Conservation (phyloP, 2,888 invertebrate species). For the Pemphredon lugubris region DNA sequence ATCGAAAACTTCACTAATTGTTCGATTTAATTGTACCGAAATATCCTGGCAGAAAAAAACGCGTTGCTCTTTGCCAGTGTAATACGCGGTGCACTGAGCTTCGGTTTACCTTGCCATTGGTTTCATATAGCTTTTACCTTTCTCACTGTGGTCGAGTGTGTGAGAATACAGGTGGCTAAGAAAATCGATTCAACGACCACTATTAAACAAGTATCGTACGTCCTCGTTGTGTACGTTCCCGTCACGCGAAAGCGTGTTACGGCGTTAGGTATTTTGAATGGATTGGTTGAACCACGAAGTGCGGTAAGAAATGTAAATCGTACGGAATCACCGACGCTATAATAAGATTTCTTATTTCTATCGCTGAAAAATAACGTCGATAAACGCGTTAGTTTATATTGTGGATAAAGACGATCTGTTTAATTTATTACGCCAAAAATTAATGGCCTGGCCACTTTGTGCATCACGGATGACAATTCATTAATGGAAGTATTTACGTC, state of each 20-base stretch:
- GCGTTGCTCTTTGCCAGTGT: conserved; percentile 57
- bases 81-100: conserved; percentile 71
- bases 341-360: too few relatives aligned
- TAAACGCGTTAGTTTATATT: background rate
- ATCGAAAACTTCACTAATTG: conserved; percentile 14
- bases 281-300: background rate
- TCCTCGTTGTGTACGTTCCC: conserved; percentile 23
- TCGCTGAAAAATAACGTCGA: too few relatives aligned
- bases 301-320: background rate
- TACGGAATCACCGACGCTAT: background rate
- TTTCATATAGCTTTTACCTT: conserved; percentile 64
- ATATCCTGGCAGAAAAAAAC: conserved; percentile 16
- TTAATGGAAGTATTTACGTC: too few relatives aligned
- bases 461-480: too few relatives aligned
- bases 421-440: background rate
- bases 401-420: too few relatives aligned
- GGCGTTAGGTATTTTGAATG: conserved; percentile 27
- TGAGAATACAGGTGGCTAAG: conserved; percentile 71
- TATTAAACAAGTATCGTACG: conserved; percentile 48
- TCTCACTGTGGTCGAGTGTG: conserved; percentile 67
- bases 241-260: conserved; percentile 27
- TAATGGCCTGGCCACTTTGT: background rate
- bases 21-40: conserved; percentile 29
- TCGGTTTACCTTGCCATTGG: conserved; percentile 75
- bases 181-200: conserved; percentile 74